Evolutionary conservation across 2,113 vertebrate species (phyloP), one percentile per base, ranked within the genome.

Genomic region (Phalacrocorax brasilianus): DNA sequence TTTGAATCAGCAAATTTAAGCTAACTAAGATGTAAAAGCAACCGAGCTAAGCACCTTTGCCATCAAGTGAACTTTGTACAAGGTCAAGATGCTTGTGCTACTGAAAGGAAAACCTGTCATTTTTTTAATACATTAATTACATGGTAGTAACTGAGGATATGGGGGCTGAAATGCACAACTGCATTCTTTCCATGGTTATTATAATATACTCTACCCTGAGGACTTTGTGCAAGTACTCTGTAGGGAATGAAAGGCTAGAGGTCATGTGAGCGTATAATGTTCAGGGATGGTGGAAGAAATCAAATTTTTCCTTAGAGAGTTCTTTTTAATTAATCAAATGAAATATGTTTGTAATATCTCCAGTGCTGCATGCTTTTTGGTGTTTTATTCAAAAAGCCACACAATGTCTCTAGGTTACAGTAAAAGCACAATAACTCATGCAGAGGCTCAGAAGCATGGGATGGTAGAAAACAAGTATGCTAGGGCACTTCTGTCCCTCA

Each of bases 271-370:
- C 5, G 11, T 73, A 66, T 65, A 83, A 71, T 59, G 72, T 95
- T 93, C 27, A 49, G 32, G 85, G 75, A 71, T 62, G 81, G 92
- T 67, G 85, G 79, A 50, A 92, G 80, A 75, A 91, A 95, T 92
- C 42, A 95, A 87, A 4, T 76, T 70, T 86, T 80, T 92, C 92
- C 93, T 90, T 62, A 63, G 94, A 75, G 85, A 95, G 3, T 61
- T 89, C 58, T 79, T 94, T 88, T 94, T 79, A 93, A 91, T 95
- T 97, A 97, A 95, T 94, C 88, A 97, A 95, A 88, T 95, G 70
- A 95, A 95, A 91, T 93, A 91, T 75, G 82, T 88, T 82, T 93
- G 75, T 32, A 91, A 81, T 96, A 96, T 96, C 53, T 94, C 65
- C 82, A 68, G 73, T 35, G 52, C 76, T 84, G 87, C 83, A 82